Conservation (phyloP, 2,113 vertebrate species). For the Nothoprocta pentlandii region DNA sequence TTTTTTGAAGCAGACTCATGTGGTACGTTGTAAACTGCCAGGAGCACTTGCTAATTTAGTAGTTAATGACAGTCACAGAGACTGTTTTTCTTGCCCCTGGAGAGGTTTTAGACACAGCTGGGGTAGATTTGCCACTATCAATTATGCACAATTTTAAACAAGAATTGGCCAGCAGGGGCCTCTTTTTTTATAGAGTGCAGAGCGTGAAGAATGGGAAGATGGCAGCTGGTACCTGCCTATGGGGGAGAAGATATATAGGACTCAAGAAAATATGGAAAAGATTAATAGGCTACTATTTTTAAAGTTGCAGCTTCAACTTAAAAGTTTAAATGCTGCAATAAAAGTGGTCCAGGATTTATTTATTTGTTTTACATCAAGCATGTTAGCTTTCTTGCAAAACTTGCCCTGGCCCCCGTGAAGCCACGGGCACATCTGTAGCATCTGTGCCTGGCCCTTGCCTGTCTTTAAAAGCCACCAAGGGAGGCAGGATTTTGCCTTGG, state of each 20-base stretch:
- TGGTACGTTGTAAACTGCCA: conserved; percentile 41
- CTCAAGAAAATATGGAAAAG: conserved; percentile 4
- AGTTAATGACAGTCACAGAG: conserved; percentile 69
- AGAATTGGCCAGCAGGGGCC: conserved; percentile 72
- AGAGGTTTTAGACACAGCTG: conserved; percentile 70
- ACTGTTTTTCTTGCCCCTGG: conserved; percentile 70
- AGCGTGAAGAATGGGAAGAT: conserved; percentile 44
- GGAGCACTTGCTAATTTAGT: conserved; percentile 65
- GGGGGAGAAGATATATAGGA: background rate
- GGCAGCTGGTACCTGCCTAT: conserved; percentile 54
- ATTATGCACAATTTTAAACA: conserved; percentile 74
- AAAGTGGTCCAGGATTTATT: background rate
- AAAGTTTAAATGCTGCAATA: conserved; percentile 21
- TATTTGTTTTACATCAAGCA: background rate
- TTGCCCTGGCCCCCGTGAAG: background rate
- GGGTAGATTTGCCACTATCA: conserved; percentile 72
- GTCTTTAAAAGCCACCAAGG: background rate
- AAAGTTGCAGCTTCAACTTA: conserved; percentile 47
- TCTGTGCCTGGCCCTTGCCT: background rate
- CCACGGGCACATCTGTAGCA: background rate
- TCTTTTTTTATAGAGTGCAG: conserved; percentile 37
- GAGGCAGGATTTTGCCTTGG: background rate
- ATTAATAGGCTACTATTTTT: conserved; percentile 56
- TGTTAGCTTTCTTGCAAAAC: background rate
- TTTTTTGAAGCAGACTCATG: conserved; percentile 38